Evolutionary conservation across 1,140 invertebrate genomes (phyloP).

Genomic region (Philopotamus ludificatus): DNA sequence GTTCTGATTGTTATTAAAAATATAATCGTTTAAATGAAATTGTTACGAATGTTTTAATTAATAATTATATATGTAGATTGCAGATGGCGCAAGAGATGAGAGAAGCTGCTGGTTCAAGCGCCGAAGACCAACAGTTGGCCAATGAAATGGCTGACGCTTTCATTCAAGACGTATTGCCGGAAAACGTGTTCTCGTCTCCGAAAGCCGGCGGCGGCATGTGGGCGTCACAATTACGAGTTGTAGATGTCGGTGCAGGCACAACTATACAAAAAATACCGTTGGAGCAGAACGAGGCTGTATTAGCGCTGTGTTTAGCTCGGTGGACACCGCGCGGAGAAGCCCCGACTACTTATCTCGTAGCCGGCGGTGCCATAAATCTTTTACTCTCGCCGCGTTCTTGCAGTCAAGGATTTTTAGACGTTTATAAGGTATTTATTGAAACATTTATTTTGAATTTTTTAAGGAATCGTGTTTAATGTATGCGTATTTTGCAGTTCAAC

Average conservation of each 20-base stretch:
- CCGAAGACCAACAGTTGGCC: slow-evolving; percentile 92
- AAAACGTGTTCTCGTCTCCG: slow-evolving; percentile 90
- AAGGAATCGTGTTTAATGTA: slow-evolving; percentile 1
- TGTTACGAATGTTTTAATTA: slow-evolving; percentile 9
- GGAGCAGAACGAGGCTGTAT: slow-evolving; percentile 95
- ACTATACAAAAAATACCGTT: slow-evolving; percentile 79
- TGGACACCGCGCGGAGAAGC: slow-evolving; percentile 50
- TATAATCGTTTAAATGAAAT: not conserved
- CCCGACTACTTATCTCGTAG: slow-evolving; percentile 48
- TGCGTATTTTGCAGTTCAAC: slow-evolving; percentile 28
- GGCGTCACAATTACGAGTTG: slow-evolving; percentile 91
- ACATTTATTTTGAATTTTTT: slow-evolving; percentile 16
- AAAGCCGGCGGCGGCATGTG: slow-evolving; percentile 95
- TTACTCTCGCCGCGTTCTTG: slow-evolving; percentile 83
- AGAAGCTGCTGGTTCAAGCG: slow-evolving; percentile 74
- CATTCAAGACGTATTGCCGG: slow-evolving; percentile 90
- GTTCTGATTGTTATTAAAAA: slow-evolving; percentile 41
- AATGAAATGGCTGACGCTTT: slow-evolving; percentile 97
- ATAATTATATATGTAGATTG: slow-evolving; percentile 48
- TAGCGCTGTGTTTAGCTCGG: slow-evolving; percentile 70
- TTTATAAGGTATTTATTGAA: slow-evolving; percentile 71
- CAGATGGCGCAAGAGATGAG: slow-evolving; percentile 93
- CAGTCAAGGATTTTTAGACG: slow-evolving; percentile 80
- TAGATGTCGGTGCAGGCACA: slow-evolving; percentile 82
- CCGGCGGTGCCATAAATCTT: slow-evolving; percentile 80